phyloP scores from a whole-genome alignment of 2,888 invertebrate species.

The Odontocolon sp. region DNA sequence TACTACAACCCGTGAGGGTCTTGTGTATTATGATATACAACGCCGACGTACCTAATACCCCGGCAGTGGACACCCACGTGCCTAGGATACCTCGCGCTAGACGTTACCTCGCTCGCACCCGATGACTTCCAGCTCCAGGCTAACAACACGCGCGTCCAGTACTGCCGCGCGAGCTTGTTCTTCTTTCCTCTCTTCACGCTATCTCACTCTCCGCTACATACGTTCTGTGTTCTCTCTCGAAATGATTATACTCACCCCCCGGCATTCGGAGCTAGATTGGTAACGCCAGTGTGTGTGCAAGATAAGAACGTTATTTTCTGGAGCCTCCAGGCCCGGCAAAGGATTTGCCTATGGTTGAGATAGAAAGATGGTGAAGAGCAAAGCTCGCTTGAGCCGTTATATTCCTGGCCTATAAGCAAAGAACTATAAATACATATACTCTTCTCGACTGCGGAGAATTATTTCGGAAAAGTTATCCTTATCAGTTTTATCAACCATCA shows the following conservation, averaged over 20 bases:
- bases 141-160: slow-evolving; percentile 44
- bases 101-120: slow-evolving; percentile 31
- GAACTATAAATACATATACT: slow-evolving; percentile 4
- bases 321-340: slow-evolving; percentile 23
- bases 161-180: slow-evolving; percentile 10
- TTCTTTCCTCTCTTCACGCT: slow-evolving; percentile 3
- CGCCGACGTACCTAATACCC: slow-evolving; percentile 53
- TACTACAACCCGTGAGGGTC: slow-evolving; percentile 20
- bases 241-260: slow-evolving; percentile 39
- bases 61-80: slow-evolving; percentile 55
- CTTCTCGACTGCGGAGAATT: slow-evolving; percentile 1
- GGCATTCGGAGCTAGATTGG: slow-evolving; percentile 32
- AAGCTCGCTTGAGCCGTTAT: slow-evolving; percentile 35
- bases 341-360: slow-evolving; percentile 24
- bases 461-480: no score
- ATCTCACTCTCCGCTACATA: not conserved
- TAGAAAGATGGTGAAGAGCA: slow-evolving; percentile 15
- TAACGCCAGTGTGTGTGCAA: slow-evolving; percentile 6
- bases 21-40: slow-evolving; percentile 55
- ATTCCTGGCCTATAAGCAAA: slow-evolving; percentile 21
- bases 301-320: slow-evolving; percentile 46
- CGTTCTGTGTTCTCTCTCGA: slow-evolving; percentile 10
- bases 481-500: no score
- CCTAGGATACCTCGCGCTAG: slow-evolving; percentile 47
- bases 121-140: slow-evolving; percentile 48